Evolutionary conservation across 2,113 vertebrate genomes (phyloP).

Genomic region (Pleuronectes platessa): DNA sequence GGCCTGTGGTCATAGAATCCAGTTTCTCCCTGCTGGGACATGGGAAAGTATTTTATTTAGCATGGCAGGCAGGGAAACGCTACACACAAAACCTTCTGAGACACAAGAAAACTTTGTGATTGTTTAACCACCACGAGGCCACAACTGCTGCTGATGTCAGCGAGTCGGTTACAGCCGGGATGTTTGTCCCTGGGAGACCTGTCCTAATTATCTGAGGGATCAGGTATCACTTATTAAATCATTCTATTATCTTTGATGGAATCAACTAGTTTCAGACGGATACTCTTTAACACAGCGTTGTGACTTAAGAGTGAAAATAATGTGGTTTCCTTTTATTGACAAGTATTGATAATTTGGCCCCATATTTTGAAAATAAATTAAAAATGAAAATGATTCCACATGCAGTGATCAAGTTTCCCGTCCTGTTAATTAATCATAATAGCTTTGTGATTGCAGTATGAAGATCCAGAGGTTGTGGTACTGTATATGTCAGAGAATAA

Average conservation of each 20-base stretch:
- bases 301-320: too few relatives aligned
- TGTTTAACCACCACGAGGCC: neutral
- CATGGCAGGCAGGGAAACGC: too few relatives aligned
- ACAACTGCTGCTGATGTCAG: neutral
- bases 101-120: neutral
- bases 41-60: neutral
- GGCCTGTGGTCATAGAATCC: too few relatives aligned
- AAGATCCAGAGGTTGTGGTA: neutral
- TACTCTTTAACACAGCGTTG: too few relatives aligned
- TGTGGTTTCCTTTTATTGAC: too few relatives aligned
- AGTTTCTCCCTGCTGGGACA: neutral
- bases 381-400: neutral
- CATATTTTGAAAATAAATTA: neutral
- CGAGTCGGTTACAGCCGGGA: neutral
- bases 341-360: too few relatives aligned
- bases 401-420: neutral
- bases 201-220: neutral
- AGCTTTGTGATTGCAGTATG: neutral
- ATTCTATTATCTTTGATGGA: too few relatives aligned
- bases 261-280: too few relatives aligned
- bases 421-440: conserved; percentile 29
- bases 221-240: neutral
- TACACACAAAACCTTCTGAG: too few relatives aligned
- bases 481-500: neutral
- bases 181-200: neutral